Base-by-base conservation (phyloP, 2,113 vertebrate genomes). In the Sarotherodon lohbergeri region DNA sequence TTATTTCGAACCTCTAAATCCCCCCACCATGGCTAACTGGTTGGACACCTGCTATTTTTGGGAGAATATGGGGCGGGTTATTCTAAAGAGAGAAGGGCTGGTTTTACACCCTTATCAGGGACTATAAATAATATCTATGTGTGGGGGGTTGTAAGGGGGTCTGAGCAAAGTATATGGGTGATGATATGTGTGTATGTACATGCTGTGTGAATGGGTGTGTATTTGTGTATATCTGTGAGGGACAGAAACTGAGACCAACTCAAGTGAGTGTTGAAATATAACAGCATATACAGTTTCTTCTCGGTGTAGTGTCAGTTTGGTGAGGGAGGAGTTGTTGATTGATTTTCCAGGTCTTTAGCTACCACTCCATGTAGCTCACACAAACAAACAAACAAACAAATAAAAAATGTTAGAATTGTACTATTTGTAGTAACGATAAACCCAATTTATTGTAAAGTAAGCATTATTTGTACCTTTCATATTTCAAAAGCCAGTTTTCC, bases 41-140 rank as follows among this genome's bases (percentile, higher is more conserved):
- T 96, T 83, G 92, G 95, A 87, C 92, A 94, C 90, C 86, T 88
- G 92, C 97, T 98, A 98, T 99, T 98, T 94, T 97, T 95, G 90
- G 95, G 96, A 91, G 89, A 81, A 91, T 90, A 87, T 89, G 92
- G 89, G 71, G 85, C 79, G 81, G 96, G 96, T 95, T 96, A 91
- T 96, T 97, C 97, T 97, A 97, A 97, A 94, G 93, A 96, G 91
- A 88, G 90, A 88, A 89, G 90, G 92, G 78, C 95, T 95, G 94
- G 94, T 94, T 86, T 91, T 92, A 93, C 91, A 93, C 90, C 52
- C 94, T 93, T 90, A 95, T 96, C 95, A 95, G 93, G 92, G 93
- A 93, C 95, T 96, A 96, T 95, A 97, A 98, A 97, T 97, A 97
- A 96, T 94, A 95, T 85, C 34, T 81, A 34, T 71, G 85, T 84